Evolutionary conservation across 2,888 invertebrate species (phyloP).

Genomic region (Arrhopalites spinosus): DNA sequence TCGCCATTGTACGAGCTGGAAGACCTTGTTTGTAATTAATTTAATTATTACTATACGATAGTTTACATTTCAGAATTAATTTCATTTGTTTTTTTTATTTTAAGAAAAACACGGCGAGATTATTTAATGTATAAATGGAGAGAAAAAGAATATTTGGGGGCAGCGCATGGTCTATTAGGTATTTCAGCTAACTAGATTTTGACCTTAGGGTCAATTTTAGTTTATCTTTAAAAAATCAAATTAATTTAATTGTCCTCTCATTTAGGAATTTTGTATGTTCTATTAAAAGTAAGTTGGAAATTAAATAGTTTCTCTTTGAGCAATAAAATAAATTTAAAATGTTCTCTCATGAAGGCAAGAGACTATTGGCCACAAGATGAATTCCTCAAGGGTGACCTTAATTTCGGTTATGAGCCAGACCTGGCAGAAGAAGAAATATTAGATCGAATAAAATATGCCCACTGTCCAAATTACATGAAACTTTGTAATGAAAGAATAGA

Average conservation of each 20-base stretch:
- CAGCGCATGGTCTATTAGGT: conserved; percentile 86
- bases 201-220: too few species aligned
- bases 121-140: conserved; percentile 29
- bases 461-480: background rate
- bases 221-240: too few species aligned
- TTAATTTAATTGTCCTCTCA: too few species aligned
- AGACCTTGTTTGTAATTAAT: conserved; percentile 11
- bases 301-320: too few species aligned
- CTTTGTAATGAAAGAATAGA: conserved; percentile 18
- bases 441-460: background rate
- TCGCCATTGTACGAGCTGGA: conserved; percentile 13
- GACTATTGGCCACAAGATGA: conserved; percentile 7
- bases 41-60: background rate
- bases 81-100: background rate
- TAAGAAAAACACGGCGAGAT: background rate
- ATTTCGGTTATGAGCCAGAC: background rate
- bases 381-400: background rate
- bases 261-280: too few species aligned
- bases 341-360: conserved; percentile 2
- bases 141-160: conserved; percentile 66
- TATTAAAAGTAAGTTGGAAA: conserved; percentile 85
- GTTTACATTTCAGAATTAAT: background rate
- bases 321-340: background rate
- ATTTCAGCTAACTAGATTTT: too few species aligned
- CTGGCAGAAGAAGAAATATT: background rate